These are phyloP conservation scores for Callochromis pleurospilus DNA, from an alignment of 2,113 vertebrate genomes.

Conservation along the genomic window DNA sequence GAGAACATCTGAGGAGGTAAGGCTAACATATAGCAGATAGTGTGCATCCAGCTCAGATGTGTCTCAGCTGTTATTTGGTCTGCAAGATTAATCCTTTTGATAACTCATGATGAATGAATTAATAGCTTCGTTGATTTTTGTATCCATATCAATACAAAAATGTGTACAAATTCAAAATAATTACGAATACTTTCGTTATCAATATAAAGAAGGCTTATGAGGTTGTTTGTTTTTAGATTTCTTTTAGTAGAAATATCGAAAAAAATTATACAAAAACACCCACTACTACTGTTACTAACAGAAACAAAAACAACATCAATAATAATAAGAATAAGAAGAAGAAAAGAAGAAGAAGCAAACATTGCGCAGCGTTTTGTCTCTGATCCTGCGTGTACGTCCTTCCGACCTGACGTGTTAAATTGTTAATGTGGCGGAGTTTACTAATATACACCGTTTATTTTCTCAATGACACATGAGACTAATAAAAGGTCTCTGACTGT, in stretches of 20 bases:
- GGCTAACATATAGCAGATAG: not conserved
- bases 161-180: not conserved
- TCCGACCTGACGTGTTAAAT: not conserved
- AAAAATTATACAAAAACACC: not conserved
- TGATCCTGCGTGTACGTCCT: not conserved
- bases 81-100: not conserved
- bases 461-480: accelerated
- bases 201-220: not conserved
- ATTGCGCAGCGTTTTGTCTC: not conserved
- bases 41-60: not conserved
- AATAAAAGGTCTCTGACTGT: not conserved
- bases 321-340: not conserved
- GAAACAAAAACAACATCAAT: not conserved
- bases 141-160: not conserved
- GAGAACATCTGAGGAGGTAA: not conserved
- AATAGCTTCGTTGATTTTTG: accelerated
- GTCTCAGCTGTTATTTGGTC: not conserved
- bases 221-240: not conserved
- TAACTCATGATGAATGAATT: not conserved
- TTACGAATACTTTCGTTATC: not conserved
- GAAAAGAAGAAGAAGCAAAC: accelerated
- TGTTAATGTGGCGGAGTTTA: not conserved
- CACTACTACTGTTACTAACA: not conserved
- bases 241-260: not conserved
- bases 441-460: not conserved